A percentile compares a stretch with the other conserved stretches of the same genome.
phyloP scores from a whole-genome alignment of 2,113 vertebrate genomes.

The Catharus bicknelli region DNA sequence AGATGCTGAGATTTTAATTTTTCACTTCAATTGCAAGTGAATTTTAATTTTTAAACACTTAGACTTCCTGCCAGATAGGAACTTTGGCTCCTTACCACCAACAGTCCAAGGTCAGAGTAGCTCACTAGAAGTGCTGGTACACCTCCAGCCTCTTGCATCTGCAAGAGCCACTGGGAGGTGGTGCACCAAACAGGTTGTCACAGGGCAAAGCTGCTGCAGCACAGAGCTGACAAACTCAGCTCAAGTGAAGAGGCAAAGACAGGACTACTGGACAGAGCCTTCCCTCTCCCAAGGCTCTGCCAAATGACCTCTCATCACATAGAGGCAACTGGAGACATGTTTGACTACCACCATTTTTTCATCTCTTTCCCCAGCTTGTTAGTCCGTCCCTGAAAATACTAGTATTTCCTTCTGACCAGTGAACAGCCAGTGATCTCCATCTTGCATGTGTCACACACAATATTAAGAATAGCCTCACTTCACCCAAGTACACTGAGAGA shows the following conservation, averaged over 20 bases:
- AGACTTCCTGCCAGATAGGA: not conserved
- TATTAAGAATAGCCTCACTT: not conserved
- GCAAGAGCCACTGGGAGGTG: not conserved
- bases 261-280: not conserved
- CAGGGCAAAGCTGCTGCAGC: not conserved
- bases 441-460: not conserved
- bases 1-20: not conserved
- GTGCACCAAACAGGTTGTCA: not conserved
- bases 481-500: not conserved
- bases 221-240: not conserved
- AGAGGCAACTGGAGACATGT: not conserved
- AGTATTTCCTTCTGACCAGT: not conserved
- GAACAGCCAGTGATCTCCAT: not conserved
- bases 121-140: not conserved
- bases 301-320: not conserved
- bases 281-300: not conserved
- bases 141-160: not conserved
- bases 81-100: not conserved
- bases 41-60: slow-evolving; percentile 17
- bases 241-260: not conserved
- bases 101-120: not conserved
- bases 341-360: not conserved
- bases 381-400: not conserved
- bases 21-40: not conserved
- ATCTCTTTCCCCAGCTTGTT: not conserved